Base-by-base conservation (phyloP, 2,888 invertebrate species). In the Epinotia bilunana region DNA sequence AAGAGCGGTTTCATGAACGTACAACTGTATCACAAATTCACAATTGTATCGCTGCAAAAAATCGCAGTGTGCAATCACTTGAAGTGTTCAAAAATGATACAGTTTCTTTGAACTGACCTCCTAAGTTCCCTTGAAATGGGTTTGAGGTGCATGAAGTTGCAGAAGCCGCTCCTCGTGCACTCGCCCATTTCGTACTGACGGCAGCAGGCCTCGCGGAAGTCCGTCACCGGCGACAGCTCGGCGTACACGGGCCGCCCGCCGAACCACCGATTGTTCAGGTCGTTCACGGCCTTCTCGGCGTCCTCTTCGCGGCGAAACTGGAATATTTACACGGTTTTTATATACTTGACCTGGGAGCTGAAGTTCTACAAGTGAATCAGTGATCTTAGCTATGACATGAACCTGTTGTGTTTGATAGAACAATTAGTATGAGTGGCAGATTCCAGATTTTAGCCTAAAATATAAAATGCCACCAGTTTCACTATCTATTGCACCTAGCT, bases 121-220 rank as follows among this genome's bases (percentile, higher is more conserved):
- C 99, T 95, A 74, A 99, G 92, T 88, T 99, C 99, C 78, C 99
- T 95, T 0, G 99, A 99, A 83, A 99, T 99, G 13, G 99, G 99
- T 88, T 99, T 99, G 89, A 99, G 95, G 88, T 99, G 99, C 99
- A 99, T 99, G 93, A 99, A 99, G 94, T 99, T 99, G 91, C 99
- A 99, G 93, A 99, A 99, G 55, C 99, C 99, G 83, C 99, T 99
- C 74, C 99, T 96, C 0, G 99, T 99, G 90, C 99, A 99, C 92
- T 99, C 99, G 1, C 99, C 99, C 98, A 99, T 99, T 94, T 99
- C 99, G 89, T 99, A 99, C 92, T 99, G 99, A 55, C 99, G 97
- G 88, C 99, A 99, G 88, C 99, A 99, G 0, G 99, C 99, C 94
- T 99, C 99, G 83, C 99, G 96, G 89, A 99, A 99, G 93, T 99